These are phyloP conservation scores for Melanogrammus aeglefinus DNA, from an alignment of 2,797 vertebrate species.

Conservation along the genomic window DNA sequence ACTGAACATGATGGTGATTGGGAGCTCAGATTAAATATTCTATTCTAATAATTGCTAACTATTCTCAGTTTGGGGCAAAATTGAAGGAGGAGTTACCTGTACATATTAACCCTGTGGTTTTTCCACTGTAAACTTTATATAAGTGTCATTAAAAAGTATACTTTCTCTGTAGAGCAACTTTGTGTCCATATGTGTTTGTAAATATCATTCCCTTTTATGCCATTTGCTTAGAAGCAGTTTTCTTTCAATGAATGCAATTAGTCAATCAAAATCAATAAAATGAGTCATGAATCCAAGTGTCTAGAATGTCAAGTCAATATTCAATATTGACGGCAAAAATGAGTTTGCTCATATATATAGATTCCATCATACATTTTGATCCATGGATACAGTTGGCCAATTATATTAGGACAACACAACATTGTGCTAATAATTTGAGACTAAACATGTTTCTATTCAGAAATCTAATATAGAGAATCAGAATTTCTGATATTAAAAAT, in stretches of 20 bases:
- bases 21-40: not conserved
- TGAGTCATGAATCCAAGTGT: not conserved
- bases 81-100: not conserved
- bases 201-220: not conserved
- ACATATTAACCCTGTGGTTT: constrained; percentile 1
- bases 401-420: not conserved
- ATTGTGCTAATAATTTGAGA: not conserved
- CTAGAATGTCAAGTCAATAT: not conserved
- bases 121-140: constrained; percentile 1
- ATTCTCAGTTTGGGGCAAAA: not conserved
- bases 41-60: not conserved
- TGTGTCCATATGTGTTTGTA: not conserved
- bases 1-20: constrained; percentile 13
- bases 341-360: not conserved
- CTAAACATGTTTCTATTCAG: not conserved
- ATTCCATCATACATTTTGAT: not conserved
- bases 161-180: not conserved
- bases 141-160: constrained; percentile 7
- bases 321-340: not conserved
- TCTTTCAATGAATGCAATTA: not conserved
- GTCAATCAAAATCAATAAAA: not conserved
- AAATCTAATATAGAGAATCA: not conserved
- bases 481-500: not conserved
- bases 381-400: not conserved
- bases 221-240: not conserved